Evolutionary conservation across 2,797 vertebrate species (phyloP).

Genomic region (Rhabdomys pumilio): DNA sequence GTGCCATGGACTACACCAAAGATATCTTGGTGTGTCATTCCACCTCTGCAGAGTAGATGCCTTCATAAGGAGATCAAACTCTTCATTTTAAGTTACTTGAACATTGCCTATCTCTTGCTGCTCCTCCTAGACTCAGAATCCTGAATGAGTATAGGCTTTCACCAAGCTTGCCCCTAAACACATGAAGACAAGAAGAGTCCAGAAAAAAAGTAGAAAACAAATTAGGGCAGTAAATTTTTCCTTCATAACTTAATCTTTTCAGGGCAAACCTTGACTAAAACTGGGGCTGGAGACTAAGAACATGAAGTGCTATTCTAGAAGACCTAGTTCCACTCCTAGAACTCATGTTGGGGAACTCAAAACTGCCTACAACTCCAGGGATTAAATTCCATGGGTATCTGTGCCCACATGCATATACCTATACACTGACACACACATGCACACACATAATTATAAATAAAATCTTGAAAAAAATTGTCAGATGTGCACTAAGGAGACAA

Average conservation of each 20-base stretch:
- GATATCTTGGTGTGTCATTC: neutral
- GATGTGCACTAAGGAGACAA: neutral
- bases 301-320: neutral
- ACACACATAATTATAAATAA: neutral
- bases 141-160: neutral
- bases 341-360: neutral
- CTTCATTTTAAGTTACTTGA: slow-evolving; percentile 16
- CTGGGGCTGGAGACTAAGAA: neutral
- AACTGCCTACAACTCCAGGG: neutral
- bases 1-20: neutral
- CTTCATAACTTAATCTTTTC: slow-evolving; percentile 13
- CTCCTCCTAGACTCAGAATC: neutral
- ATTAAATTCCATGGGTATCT: neutral
- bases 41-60: neutral
- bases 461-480: neutral
- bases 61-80: neutral
- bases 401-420: neutral
- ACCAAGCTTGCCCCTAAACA: slow-evolving; percentile 11
- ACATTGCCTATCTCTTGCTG: neutral
- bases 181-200: neutral
- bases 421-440: too few species aligned
- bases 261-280: neutral
- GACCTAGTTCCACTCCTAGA: neutral
- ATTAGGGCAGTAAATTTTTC: neutral
- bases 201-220: neutral